These are phyloP conservation scores for Tiliqua scincoides DNA, from an alignment of 2,113 vertebrate species.

Conservation along the genomic window DNA sequence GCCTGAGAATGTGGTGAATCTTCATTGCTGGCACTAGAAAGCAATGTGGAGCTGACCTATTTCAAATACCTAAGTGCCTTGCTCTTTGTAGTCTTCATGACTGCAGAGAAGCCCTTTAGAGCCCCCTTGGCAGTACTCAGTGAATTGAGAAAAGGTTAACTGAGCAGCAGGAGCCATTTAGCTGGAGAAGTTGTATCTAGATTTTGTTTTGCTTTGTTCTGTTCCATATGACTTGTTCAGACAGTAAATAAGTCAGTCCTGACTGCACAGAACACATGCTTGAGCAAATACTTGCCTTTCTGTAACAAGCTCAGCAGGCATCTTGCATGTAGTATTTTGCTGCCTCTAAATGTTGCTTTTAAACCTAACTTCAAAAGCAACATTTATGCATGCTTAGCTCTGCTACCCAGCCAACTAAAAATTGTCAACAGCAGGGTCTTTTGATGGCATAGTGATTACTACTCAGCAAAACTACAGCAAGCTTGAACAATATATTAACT, in stretches of 20 bases:
- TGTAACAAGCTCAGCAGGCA: rapidly evolving
- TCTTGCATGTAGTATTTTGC: rapidly evolving
- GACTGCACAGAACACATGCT: background rate
- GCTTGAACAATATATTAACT: background rate
- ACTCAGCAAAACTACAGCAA: no score
- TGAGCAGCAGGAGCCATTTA: background rate
- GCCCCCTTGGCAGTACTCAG: background rate
- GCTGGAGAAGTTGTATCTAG: background rate
- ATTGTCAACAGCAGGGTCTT: background rate
- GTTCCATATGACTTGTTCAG: background rate
- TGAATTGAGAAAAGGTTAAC: background rate
- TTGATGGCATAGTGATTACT: conserved; percentile 24
- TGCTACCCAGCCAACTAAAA: conserved; percentile 38
- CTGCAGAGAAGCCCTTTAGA: background rate
- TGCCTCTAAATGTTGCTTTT: background rate
- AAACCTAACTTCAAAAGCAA: background rate
- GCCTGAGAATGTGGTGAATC: conserved; percentile 4
- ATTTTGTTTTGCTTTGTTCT: background rate
- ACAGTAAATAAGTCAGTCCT: conserved; percentile 15
- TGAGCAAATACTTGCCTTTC: background rate
- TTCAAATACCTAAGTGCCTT: background rate
- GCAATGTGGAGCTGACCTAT: background rate
- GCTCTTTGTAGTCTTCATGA: background rate
- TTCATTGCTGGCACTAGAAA: background rate
- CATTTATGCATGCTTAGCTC: rapidly evolving